Percentiles rank a stretch among this genome's conserved stretches.
These are phyloP conservation scores for Amphiprion percula DNA, from an alignment of 2,113 vertebrate species.

Conservation along the genomic window DNA sequence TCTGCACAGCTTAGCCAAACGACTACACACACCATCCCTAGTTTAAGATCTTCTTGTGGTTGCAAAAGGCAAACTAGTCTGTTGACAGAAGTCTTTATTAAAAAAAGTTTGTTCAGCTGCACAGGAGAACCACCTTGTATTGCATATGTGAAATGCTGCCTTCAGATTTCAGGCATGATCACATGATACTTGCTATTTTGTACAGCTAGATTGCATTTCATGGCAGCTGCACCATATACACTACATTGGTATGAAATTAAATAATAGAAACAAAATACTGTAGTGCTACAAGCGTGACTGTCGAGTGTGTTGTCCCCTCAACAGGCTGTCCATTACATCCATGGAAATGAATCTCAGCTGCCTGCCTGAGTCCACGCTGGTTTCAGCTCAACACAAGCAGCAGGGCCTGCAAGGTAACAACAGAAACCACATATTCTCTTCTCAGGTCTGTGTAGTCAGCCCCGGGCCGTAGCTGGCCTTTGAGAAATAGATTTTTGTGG, in stretches of 20 bases:
- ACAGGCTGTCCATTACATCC: background rate
- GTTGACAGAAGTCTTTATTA: background rate
- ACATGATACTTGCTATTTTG: background rate
- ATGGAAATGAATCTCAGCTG: background rate
- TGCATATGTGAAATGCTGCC: background rate
- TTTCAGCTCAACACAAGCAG: constrained; percentile 46
- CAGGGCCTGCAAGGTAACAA: constrained; percentile 26
- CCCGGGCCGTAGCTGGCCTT: constrained; percentile 48
- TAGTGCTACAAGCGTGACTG: background rate
- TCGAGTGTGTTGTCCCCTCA: background rate
- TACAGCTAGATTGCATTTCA: background rate
- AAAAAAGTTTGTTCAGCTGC: too few species aligned
- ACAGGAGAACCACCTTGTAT: too few species aligned
- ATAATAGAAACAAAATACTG: background rate
- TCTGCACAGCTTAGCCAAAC: background rate
- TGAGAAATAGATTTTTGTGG: constrained; percentile 55
- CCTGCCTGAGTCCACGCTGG: background rate
- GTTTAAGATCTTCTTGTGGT: background rate
- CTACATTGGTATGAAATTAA: background rate
- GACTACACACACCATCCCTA: background rate
- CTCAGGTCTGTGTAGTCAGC: constrained; percentile 19
- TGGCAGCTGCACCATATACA: too few species aligned
- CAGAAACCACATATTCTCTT: constrained; percentile 43
- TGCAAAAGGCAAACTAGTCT: background rate
- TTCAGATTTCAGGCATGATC: background rate